These are phyloP conservation scores for Nettapus auritus DNA, from an alignment of 2,113 vertebrate genomes.

Conservation along the genomic window DNA sequence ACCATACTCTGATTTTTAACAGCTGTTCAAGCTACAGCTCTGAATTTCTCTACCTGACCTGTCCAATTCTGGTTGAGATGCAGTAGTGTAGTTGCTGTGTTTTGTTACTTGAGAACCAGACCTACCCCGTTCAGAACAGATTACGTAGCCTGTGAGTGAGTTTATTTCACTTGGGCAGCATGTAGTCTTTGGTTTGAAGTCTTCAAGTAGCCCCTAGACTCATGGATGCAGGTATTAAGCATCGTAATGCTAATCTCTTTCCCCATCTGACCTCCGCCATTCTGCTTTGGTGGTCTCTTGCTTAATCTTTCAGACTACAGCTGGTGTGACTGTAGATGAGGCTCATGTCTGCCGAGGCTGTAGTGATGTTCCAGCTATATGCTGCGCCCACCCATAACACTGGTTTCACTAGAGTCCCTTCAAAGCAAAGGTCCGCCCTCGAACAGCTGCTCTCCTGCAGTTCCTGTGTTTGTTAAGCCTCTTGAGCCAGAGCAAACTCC, in stretches of 20 bases:
- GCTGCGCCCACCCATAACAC: not conserved
- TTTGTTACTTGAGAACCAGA: not conserved
- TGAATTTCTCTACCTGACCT: not conserved
- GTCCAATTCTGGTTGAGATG: not conserved
- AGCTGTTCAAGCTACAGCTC: not conserved
- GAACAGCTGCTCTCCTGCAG: not conserved
- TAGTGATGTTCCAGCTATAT: not conserved
- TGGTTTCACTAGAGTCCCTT: not conserved
- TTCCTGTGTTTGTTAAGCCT: not conserved
- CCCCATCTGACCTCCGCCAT: not conserved
- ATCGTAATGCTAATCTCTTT: not conserved
- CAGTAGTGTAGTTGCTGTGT: not conserved
- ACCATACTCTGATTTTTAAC: not conserved
- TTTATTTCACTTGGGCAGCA: not conserved
- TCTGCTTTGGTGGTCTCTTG: not conserved
- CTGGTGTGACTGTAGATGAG: not conserved
- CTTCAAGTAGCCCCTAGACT: not conserved
- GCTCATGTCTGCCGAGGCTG: not conserved
- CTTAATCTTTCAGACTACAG: not conserved
- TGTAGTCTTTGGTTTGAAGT: not conserved
- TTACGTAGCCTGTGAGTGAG: not conserved
- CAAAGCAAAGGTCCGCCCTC: not conserved
- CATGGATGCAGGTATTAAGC: not conserved
- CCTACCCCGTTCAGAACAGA: not conserved
- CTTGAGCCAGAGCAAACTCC: not conserved